phyloP scores from a whole-genome alignment of 92 coral and sea anemone genomes.

The Epizoanthus fatuus region DNA sequence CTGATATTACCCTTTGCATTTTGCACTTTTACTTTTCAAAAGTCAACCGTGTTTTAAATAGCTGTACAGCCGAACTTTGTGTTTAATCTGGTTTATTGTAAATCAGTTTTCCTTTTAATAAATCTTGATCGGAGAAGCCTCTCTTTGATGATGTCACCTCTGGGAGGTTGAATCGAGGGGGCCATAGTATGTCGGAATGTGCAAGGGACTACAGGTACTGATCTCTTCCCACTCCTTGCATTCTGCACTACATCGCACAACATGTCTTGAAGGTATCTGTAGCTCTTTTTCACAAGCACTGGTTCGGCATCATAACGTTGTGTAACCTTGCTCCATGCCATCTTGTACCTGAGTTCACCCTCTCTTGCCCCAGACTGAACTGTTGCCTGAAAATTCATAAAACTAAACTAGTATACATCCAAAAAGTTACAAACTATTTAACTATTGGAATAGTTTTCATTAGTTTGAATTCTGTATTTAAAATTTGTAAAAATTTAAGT shows the following conservation, averaged over 20 bases:
- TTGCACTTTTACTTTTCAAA: no score
- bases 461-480: no score
- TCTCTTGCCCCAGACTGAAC: constrained; percentile 13
- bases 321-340: constrained; percentile 50
- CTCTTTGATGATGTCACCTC: background rate
- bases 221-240: background rate
- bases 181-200: constrained; percentile 3
- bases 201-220: background rate
- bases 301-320: constrained; percentile 41
- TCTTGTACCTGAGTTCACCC: constrained; percentile 41
- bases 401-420: background rate
- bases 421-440: no score
- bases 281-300: constrained; percentile 39
- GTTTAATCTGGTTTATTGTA: no score
- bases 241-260: background rate
- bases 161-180: background rate
- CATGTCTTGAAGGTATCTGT: constrained; percentile 33
- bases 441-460: no score
- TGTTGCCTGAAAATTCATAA: constrained; percentile 4
- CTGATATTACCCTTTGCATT: no score
- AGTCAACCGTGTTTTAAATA: no score
- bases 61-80: no score
- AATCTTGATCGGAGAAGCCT: constrained; percentile 8
- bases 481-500: no score
- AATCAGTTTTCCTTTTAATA: no score